Base-by-base conservation (phyloP, 2,888 invertebrate species). In the Brachypalpus laphriformis region DNA sequence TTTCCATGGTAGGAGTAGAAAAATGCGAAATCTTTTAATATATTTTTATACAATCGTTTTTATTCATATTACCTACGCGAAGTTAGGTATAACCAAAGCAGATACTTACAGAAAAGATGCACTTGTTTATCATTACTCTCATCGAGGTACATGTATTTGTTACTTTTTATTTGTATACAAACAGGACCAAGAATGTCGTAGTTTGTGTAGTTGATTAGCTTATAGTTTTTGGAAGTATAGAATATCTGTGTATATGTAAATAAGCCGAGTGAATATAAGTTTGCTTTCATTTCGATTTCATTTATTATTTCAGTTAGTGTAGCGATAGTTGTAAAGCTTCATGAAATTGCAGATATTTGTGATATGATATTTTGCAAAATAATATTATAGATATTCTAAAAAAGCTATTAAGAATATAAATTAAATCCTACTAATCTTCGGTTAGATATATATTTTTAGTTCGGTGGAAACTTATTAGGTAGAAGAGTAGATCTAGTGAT, bases 61-160 rank as follows among this genome's bases (percentile, higher is more conserved):
- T n/a, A n/a, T n/a, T n/a, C n/a, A n/a, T n/a, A n/a, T n/a, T n/a
- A n/a, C n/a, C n/a, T n/a, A 22, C 49, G 14, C 11, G n/a, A 11
- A 49, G 25, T 42, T 20, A 20, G 1, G 9, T n/a, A 14, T 25
- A 51, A 25, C 22, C 25, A 25, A 51, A 28, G 3, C n/a, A 16
- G 45, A 63, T 63, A 63, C 45, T 63, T 63, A 63, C 63, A 47
- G 20, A 47, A 18, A 63, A 20, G 28, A 20, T 63, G 47, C n/a
- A 47, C 18, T 42, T 25, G n/a, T 8, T 34, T 59, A 59, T 3
- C 40, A 25, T 28, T 45, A 11, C 9, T 61, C 28, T 14, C 28
- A 28, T 61, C 11, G 28, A n/a, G 14, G 18, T 16, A 18, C 2
- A 8, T 1, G n/a, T n/a, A 61, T 25, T 4, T 61, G 11, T 59